Evolutionary conservation across 2,888 invertebrate genomes (phyloP), one percentile per base, ranked within the genome.

Genomic region (Alsophila aescularia): DNA sequence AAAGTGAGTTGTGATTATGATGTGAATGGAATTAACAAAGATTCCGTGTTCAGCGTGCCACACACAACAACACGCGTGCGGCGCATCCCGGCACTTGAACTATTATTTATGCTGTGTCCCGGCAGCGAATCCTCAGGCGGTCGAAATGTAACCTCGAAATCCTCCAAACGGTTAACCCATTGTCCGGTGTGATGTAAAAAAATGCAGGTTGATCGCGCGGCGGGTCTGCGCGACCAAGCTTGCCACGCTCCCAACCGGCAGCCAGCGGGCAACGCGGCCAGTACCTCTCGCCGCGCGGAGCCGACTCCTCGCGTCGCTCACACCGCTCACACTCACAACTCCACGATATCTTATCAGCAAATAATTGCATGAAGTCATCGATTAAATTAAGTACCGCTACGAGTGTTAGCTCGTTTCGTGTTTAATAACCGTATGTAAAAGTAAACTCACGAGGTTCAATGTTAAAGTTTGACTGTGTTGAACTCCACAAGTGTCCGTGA

Each of bases 331-430:
- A 64, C 58, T 63, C 64, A 60, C 69, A 61, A 74, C 77, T 70
- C 72, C 72, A 72, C 86, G 87, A 87, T 88, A 90, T 87, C 84
- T 87, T 90, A 88, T 88, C 88, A 87, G 79, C 75, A 75, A 81
- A 82, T 83, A 79, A 83, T 82, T 85, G 83, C 77, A 89, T 90
- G 89, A 88, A 89, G 88, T 90, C 90, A 90, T 88, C 90, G 87
- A 85, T 85, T 77, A 74, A 84, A 83, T 83, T 83, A 83, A 86
- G 79, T 84, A 74, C 62, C 68, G 54, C 62, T 41, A 51, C 66
- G 51, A 51, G 51, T 51, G 55, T 57, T 62, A 55, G 60, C 45
- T 61, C 61, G 47, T 45, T 61, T 45, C 16, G 32, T 52, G 45
- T 52, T 44, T 58, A 62, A 66, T 52, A 59, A 61, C 58, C 54